These are phyloP conservation scores for Pipistrellus pygmaeus DNA, from an alignment of 2,797 vertebrate species.

Conservation along the genomic window DNA sequence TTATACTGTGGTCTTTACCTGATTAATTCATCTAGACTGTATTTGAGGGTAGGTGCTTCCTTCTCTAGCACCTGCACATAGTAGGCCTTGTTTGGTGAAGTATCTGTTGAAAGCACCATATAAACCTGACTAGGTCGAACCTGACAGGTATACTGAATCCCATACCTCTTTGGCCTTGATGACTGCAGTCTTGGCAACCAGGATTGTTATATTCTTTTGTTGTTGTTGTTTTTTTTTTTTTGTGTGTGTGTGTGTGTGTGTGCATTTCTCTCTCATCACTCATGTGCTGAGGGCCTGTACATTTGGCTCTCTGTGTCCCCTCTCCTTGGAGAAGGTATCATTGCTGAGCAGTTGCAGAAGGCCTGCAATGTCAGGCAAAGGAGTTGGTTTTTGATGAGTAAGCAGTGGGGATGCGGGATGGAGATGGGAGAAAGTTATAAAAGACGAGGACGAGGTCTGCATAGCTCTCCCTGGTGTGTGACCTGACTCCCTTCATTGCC, in stretches of 20 bases:
- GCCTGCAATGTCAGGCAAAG: not conserved
- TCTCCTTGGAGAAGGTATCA: constrained; percentile 5
- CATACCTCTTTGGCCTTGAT: not conserved
- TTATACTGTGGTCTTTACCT: not conserved
- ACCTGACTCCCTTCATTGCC: not conserved
- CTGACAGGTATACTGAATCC: not conserved
- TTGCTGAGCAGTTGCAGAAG: not conserved
- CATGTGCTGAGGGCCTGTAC: not conserved
- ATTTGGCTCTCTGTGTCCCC: not conserved
- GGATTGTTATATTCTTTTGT: not conserved
- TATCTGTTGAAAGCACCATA: not conserved
- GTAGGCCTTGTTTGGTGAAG: not conserved
- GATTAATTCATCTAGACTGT: not conserved
- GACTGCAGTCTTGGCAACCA: not conserved
- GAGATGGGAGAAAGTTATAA: not conserved
- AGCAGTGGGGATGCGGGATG: not conserved
- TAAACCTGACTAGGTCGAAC: not conserved
- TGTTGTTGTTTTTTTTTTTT: not conserved
- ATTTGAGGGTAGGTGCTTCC: not conserved
- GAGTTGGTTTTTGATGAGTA: not conserved
- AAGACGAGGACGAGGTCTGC: not conserved
- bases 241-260: not conserved
- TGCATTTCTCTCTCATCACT: not conserved
- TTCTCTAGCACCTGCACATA: not conserved
- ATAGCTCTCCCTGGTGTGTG: not conserved